Evolutionary conservation across 2,113 vertebrate genomes (phyloP).

Genomic region (Cyanoderma ruficeps): DNA sequence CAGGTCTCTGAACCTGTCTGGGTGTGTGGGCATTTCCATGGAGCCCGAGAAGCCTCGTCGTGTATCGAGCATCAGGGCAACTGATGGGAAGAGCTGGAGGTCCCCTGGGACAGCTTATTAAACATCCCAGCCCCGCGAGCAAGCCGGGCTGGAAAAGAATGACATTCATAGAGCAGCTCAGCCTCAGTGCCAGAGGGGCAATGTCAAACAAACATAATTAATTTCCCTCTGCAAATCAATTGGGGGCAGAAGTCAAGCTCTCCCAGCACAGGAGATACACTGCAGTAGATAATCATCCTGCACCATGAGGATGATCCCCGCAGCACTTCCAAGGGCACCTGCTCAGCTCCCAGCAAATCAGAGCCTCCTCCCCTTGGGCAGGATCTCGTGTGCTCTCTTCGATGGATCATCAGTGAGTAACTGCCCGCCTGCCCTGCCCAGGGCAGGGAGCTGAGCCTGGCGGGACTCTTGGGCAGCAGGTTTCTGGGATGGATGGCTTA

Average conservation of each 20-base stretch:
- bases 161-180: not conserved
- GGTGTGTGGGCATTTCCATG: rapidly evolving
- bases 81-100: not conserved
- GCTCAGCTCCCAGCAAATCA: not conserved
- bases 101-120: not conserved
- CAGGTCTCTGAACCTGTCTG: not conserved
- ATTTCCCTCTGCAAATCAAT: slow-evolving; percentile 49
- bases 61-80: rapidly evolving
- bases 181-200: not conserved
- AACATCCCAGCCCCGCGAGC: not conserved
- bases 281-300: not conserved
- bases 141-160: not conserved
- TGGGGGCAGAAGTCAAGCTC: slow-evolving; percentile 2
- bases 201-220: slow-evolving; percentile 31
- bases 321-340: not conserved
- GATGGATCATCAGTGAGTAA: not conserved
- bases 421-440: not conserved
- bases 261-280: not conserved
- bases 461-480: not conserved
- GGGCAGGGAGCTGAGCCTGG: not conserved
- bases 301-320: rapidly evolving
- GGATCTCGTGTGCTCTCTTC: not conserved
- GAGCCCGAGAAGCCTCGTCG: not conserved
- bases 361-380: not conserved
- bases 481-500: not conserved